A percentile compares a stretch with the other conserved stretches of the same genome.
Conservation (phyloP, 2,797 vertebrate genomes). For the Muraenolepis orangiensis region DNA sequence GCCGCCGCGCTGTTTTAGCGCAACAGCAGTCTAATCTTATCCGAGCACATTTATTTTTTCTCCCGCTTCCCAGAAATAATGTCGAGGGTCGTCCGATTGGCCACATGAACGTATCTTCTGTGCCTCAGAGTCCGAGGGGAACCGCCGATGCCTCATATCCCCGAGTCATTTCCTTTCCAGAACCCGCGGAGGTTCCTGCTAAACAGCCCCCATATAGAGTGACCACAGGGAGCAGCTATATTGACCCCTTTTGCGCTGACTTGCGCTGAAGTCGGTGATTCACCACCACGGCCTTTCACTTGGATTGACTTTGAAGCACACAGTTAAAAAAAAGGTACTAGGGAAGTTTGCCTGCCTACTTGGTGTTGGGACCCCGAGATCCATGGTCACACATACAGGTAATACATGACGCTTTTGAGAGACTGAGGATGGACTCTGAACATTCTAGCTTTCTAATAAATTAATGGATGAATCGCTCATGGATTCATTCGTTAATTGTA, state of each 20-base stretch:
- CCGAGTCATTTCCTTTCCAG: constrained; percentile 76
- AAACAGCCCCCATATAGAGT: constrained; percentile 59
- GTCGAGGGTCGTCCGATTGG: constrained; percentile 41
- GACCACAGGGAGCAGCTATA: constrained; percentile 35
- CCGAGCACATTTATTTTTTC: constrained; percentile 4
- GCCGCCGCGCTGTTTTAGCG: constrained; percentile 23
- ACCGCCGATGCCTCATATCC: constrained; percentile 50
- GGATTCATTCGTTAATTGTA: not conserved
- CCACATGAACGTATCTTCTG: constrained; percentile 49
- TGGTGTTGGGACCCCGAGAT: not conserved
- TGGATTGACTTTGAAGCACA: constrained; percentile 30
- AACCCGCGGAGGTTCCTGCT: constrained; percentile 69
- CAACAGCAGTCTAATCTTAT: constrained; percentile 27
- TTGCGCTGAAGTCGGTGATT: constrained; percentile 35
- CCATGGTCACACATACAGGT: too few relatives aligned
- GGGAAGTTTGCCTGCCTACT: not conserved
- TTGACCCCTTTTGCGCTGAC: constrained; percentile 44
- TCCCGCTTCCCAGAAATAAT: constrained; percentile 45
- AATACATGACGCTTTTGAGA: too few relatives aligned
- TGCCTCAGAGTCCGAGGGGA: constrained; percentile 51
- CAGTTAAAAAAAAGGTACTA: too few relatives aligned
- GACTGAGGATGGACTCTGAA: too few relatives aligned
- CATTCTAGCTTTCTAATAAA: too few relatives aligned
- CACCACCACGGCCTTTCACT: not conserved
- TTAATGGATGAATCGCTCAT: too few relatives aligned